A percentile compares a stretch with the other conserved stretches of the same genome.
Evolutionary conservation across 2,888 invertebrate species (phyloP).

Genomic region (Hipparchia semele): DNA sequence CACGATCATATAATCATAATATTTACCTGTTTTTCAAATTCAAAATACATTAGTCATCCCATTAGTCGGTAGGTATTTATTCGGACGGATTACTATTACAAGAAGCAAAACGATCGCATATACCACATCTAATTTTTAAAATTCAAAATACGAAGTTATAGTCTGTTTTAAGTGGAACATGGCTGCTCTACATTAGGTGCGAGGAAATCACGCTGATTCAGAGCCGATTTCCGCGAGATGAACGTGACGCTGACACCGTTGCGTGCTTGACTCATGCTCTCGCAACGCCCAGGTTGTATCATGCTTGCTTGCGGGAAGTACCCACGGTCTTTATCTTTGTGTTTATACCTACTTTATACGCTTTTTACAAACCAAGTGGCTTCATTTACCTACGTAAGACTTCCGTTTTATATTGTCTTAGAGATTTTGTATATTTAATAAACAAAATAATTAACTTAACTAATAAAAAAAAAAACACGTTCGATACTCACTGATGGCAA

Average conservation of each 20-base stretch:
- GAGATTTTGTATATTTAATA: background rate
- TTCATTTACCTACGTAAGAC: background rate
- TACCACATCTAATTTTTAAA: too few relatives aligned
- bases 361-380: background rate
- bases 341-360: too few relatives aligned
- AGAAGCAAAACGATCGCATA: too few relatives aligned
- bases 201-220: slow-evolving; percentile 37
- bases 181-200: slow-evolving; percentile 15
- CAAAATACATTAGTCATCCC: too few relatives aligned
- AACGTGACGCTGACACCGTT: slow-evolving; percentile 33
- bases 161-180: background rate
- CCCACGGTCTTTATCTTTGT: slow-evolving; percentile 8
- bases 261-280: slow-evolving; percentile 30
- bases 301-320: slow-evolving; percentile 9
- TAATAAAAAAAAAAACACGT: too few relatives aligned
- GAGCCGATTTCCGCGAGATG: slow-evolving; percentile 43
- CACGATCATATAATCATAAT: too few relatives aligned
- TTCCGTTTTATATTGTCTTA: background rate
- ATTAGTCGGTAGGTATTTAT: too few relatives aligned
- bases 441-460: too few relatives aligned
- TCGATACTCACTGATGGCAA: too few relatives aligned
- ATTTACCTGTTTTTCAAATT: too few relatives aligned
- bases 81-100: too few relatives aligned
- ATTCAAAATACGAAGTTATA: background rate
- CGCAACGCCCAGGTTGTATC: slow-evolving; percentile 7